phyloP scores from a whole-genome alignment of 2,888 invertebrate genomes.

The Heteropelma amictum region DNA sequence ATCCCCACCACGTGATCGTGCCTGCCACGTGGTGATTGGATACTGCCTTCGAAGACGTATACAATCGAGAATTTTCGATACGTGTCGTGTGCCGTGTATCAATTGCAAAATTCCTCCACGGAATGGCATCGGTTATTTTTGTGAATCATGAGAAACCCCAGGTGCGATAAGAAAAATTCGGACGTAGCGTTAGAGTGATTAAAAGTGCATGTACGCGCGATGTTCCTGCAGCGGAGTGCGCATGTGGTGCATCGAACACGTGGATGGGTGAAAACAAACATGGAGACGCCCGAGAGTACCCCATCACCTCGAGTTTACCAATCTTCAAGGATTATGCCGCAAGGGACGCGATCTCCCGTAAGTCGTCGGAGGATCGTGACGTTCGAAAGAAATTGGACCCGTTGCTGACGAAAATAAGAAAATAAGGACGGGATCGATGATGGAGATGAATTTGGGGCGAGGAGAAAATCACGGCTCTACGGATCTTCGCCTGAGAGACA shows the following conservation, averaged over 20 bases:
- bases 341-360: not conserved
- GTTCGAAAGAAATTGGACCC: conserved; percentile 5
- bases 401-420: conserved; percentile 52
- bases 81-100: not conserved
- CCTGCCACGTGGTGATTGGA: conserved; percentile 45
- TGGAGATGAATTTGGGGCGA: not conserved
- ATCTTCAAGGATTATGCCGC: not conserved
- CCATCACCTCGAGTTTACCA: not conserved
- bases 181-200: too few relatives aligned
- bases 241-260: conserved; percentile 34
- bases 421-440: conserved; percentile 57
- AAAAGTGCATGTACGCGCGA: conserved; percentile 16
- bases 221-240: not conserved
- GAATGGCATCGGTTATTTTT: not conserved
- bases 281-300: conserved; percentile 5
- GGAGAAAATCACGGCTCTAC: conserved; percentile 16
- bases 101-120: not conserved
- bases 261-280: conserved; percentile 39
- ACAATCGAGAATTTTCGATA: not conserved
- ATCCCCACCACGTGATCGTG: conserved; percentile 53
- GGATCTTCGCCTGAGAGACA: not conserved
- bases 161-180: too few relatives aligned
- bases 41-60: not conserved
- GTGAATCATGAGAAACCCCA: not conserved
- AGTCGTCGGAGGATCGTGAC: not conserved